These are phyloP conservation scores for Tupaia chinensis DNA, from an alignment of 2,113 vertebrate genomes.

Conservation along the genomic window DNA sequence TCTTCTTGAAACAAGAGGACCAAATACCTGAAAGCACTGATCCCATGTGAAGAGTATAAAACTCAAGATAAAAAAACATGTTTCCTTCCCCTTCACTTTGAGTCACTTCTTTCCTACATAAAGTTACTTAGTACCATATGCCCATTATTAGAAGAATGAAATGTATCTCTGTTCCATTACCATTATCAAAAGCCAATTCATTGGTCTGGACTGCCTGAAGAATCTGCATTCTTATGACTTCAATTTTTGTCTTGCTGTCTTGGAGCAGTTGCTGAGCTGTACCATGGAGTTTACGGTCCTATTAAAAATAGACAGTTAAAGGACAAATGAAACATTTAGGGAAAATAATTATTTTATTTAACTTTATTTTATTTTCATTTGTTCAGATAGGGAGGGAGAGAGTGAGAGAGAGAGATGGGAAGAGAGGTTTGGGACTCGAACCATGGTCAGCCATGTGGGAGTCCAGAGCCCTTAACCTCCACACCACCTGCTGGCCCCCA, in stretches of 20 bases:
- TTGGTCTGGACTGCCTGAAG: conserved; percentile 97
- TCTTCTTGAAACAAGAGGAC: background rate
- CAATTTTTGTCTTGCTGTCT: conserved; percentile 99
- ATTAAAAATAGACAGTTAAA: conserved; percentile 69
- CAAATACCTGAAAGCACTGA: background rate
- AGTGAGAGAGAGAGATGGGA: no score
- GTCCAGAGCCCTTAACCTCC: no score
- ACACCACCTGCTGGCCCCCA: background rate
- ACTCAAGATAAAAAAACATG: background rate
- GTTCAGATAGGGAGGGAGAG: no score
- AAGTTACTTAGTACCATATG: conserved; percentile 30
- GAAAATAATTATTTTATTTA: no score
- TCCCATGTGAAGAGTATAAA: background rate
- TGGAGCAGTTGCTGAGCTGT: conserved; percentile 99
- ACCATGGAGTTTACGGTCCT: conserved; percentile 98
- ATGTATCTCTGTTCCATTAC: conserved; percentile 90
- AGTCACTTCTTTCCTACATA: background rate
- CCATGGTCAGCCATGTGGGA: no score
- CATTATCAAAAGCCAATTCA: conserved; percentile 96
- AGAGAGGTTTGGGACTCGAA: no score
- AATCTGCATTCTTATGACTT: conserved; percentile 99
- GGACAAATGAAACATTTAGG: background rate
- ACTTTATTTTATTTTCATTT: no score
- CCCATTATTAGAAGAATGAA: conserved; percentile 59
- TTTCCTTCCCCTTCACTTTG: background rate